Conservation (phyloP, 2,797 vertebrate genomes). For the Melanotaenia nigrans region DNA sequence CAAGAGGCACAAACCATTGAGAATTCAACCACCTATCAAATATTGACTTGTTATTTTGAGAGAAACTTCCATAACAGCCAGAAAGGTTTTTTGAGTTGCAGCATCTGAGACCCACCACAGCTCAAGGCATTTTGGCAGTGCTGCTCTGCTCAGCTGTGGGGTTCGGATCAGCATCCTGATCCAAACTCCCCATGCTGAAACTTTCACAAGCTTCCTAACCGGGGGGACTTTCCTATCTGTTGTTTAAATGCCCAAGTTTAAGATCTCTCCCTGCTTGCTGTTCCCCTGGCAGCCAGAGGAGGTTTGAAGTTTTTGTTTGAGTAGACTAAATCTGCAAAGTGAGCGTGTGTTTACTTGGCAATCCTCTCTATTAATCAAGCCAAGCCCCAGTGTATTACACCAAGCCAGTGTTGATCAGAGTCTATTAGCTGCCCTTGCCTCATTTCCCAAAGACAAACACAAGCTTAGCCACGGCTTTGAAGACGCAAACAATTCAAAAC, state of each 20-base stretch:
- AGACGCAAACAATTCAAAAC: slow-evolving; percentile 63
- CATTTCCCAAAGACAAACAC: slow-evolving; percentile 73
- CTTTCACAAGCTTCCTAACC: slow-evolving; percentile 3
- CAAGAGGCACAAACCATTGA: background rate
- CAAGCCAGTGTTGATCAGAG: slow-evolving; percentile 54
- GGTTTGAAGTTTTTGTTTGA: slow-evolving; percentile 53
- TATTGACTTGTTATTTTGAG: slow-evolving; percentile 23
- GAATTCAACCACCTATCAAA: background rate
- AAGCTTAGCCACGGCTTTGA: slow-evolving; percentile 57
- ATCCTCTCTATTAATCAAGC: slow-evolving; percentile 59
- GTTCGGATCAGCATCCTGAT: slow-evolving; percentile 26
- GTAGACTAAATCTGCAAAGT: slow-evolving; percentile 39
- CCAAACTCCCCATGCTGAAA: slow-evolving; percentile 13
- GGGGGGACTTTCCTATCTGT: slow-evolving; percentile 10
- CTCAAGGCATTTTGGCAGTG: slow-evolving; percentile 28
- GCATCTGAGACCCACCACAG: slow-evolving; percentile 8
- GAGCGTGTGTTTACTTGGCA: slow-evolving; percentile 58
- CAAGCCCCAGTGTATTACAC: slow-evolving; percentile 49
- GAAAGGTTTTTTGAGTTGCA: slow-evolving; percentile 5
- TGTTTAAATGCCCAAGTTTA: slow-evolving; percentile 22
- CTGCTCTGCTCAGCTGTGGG: slow-evolving; percentile 16
- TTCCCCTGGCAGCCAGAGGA: slow-evolving; percentile 30
- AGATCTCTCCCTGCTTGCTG: slow-evolving; percentile 8
- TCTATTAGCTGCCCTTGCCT: slow-evolving; percentile 63
- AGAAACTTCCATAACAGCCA: background rate